Percentiles rank a stretch among this genome's conserved stretches.
These are phyloP conservation scores for Bombyx mori DNA, from an alignment of 1,140 invertebrate species.

Conservation along the genomic window ASM3026992v2 NC_085117.1:10224501-10225000, in stretches of 20 bases:
- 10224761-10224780: slow-evolving; percentile 13
- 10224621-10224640: slow-evolving; percentile 21
- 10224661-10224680: slow-evolving; percentile 56
- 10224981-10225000: slow-evolving; percentile 65
- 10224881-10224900: slow-evolving; percentile 1
- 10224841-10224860: slow-evolving; percentile 5
- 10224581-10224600: slow-evolving; percentile 28
- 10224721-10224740: slow-evolving; percentile 54
- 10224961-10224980: slow-evolving; percentile 67
- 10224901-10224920: slow-evolving; percentile 9
- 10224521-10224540: slow-evolving; percentile 32
- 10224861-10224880: slow-evolving; percentile 13
- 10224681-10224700: slow-evolving; percentile 54
- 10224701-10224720: slow-evolving; percentile 27
- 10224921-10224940: slow-evolving; percentile 47
- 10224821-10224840: background rate
- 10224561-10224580: slow-evolving; percentile 42
- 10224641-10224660: slow-evolving; percentile 32
- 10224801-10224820: slow-evolving; percentile 4
- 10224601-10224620: slow-evolving; percentile 12
- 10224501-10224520: slow-evolving; percentile 13
- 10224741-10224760: slow-evolving; percentile 41
- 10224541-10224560: slow-evolving; percentile 47
- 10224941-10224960: slow-evolving; percentile 56
- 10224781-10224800: background rate